phyloP scores from a whole-genome alignment of 2,888 invertebrate species.

The Dynastes maya region DNA sequence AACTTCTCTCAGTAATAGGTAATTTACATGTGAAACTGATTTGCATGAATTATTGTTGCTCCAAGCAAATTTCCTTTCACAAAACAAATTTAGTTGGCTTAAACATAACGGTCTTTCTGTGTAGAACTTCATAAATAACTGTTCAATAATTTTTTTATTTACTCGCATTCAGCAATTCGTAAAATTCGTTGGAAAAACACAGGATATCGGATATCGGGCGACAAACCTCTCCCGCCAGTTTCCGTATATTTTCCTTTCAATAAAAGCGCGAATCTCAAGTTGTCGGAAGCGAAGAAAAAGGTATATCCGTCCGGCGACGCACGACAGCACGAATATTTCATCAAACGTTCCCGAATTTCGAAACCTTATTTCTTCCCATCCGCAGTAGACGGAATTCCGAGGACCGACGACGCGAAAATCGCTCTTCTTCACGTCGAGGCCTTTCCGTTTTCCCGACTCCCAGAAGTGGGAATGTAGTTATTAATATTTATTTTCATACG shows the following conservation, averaged over 20 bases:
- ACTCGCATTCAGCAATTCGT: no score
- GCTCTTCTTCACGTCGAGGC: constrained; percentile 17
- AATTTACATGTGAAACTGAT: neutral
- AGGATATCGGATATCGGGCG: no score
- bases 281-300: neutral
- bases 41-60: neutral
- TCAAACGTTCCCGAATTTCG: constrained; percentile 20
- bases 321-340: constrained; percentile 19
- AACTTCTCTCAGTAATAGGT: no score
- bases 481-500: constrained; percentile 46
- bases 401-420: neutral
- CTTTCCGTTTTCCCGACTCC: constrained; percentile 41
- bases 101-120: no score
- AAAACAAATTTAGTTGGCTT: no score
- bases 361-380: constrained; percentile 15
- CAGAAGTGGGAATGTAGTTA: constrained; percentile 43
- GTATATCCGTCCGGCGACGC: neutral
- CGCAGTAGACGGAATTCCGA: neutral
- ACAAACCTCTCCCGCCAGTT: no score
- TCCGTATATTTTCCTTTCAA: neutral
- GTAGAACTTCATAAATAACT: no score
- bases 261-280: neutral
- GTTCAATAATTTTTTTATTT: neutral
- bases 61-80: no score
- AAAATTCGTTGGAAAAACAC: no score